Evolutionary conservation across 2,888 invertebrate genomes (phyloP), one percentile per base, ranked within the genome.

Genomic region (Ceraclea dissimilis): DNA sequence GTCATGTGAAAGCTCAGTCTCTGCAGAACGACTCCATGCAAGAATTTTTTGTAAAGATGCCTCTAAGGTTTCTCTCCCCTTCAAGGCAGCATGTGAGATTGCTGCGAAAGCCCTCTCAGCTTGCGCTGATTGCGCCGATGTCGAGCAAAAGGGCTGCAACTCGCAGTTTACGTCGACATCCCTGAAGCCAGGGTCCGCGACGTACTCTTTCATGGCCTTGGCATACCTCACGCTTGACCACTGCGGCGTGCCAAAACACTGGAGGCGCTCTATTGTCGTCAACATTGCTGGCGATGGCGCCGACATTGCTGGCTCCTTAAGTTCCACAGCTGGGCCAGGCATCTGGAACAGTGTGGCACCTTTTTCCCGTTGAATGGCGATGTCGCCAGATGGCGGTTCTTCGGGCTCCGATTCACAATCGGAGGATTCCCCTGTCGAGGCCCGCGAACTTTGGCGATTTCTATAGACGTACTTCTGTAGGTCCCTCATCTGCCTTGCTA

Each of bases 261-360:
- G 44, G 5, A 44, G 44, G 5, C 16, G 8, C 17, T 44, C 17
- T 5, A 44, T 44, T 6, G 6, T 8, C n/a, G 5, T 17, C 16
- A 44, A 16, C 44, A 44, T 44, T 16, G 44, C 44, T 17, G 44
- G 16, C 6, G 44, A 44, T 17, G 44, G 44, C 17, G 44, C 17
- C 6, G 16, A 8, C 11, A 44, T 44, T 44, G 44, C 44, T 8
- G 50, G 50, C 10, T 50, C 50, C 10, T 50, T 50, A 2, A 50
- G 10, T 10, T 6, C 2, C 50, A 50, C 50, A n/a, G 26, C 17
- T n/a, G 50, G 50, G 18, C 16, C 50, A 13, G 50, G 50, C 31
- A 50, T 31, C 2, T 22, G n/a, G 19, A 50, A 50, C n/a, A 31
- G 6, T 22, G 10, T 8, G n/a, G n/a, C n/a, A n/a, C n/a, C n/a